Base-by-base conservation (phyloP, 2,113 vertebrate genomes). In the Cyprinodon brontotheroides region DNA sequence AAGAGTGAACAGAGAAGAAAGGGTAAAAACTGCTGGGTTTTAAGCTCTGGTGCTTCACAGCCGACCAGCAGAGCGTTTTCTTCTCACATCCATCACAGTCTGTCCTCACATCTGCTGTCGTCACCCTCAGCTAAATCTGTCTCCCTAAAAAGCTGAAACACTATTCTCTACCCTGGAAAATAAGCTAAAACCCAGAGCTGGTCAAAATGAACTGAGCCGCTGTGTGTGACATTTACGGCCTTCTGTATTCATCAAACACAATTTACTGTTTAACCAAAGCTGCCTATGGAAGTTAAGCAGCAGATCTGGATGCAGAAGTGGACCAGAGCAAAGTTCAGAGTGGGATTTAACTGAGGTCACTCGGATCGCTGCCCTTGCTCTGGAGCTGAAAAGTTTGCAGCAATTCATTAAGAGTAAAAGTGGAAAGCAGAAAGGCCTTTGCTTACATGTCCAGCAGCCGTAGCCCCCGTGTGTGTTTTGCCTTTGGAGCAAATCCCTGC, bases 61-160 rank as follows among this genome's bases (percentile, higher is more conserved):
- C 62, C 57, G 66, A 87, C 60, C 75, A 79, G 61, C 78, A 61
- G 77, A 87, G 65, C 79, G 14, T 82, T 65, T 69, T 50, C 47
- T 29, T 4, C 62, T 72, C 65, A 77, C 68, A 84, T 79, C 61
- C 69, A 45, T 65, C 61, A 77, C 83, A 84, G 79, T 85, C 80
- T 89, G 86, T 73, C 69, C 38, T n/a, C 77, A 81, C 82, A 80
- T 86, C 84, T 86, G 84, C 80, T n/a, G 75, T 36, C 65, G 75
- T 22, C 65, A 63, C 47, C 43, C 39, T 66, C 63, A 22, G 48
- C 75, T 70, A 3, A 5, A 40, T 60, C 63, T 36, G 41, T 63
- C 68, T 78, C 62, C 36, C 73, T 67, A 45, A 59, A 3, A 9
- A 61, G 43, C 67, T 62, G 37, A 82, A 36, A 82, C 61, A 62